Evolutionary conservation across 2,888 invertebrate genomes (phyloP), one percentile per base, ranked within the genome.

Genomic region (Acronicta leporina): DNA sequence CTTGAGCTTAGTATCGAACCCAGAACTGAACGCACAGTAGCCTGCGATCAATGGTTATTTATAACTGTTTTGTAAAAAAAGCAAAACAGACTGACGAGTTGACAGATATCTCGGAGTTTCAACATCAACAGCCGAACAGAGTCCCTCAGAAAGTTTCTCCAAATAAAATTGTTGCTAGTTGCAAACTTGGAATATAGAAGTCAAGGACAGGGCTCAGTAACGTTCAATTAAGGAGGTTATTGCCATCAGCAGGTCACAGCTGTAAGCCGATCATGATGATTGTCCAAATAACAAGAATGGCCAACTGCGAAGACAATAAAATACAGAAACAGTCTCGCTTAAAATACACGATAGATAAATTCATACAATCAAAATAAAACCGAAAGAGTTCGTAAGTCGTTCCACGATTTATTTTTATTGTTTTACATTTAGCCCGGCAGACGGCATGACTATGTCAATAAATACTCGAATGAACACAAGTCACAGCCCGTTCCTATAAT

Each of bases 391-490:
- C 30, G 30, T 33, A 27, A 50, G 27, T 27, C 4, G 40, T 10
- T 35, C 35, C 35, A n/a, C 38, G n/a, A 10, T 42, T 30, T 27
- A 13, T 41, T 42, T 30, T 6, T 30, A 50, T 27, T 41, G 50
- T 50, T 50, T 15, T 30, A 6, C 43, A 35, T 56, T 48, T 40
- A 45, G 40, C 13, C 11, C 15, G 30, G 40, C 33, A 44, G 52
- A 46, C 25, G 20, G 40, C 51, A 45, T 57, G 43, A 25, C 30
- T 54, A 5, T 42, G 44, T 44, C 48, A 43, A 53, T 56, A 52
- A 27, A 14, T 42, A 38, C n/a, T 38, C 38, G 38, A 38, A 13
- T n/a, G 38, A 38, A 38, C 38, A n/a, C 38, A 38, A 20, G 30
- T 30, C 42, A 52, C 35, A 45, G 15, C 30, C 44, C 9, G 33